Percentiles rank a stretch among this genome's conserved stretches.
These are phyloP conservation scores for Notiomystis cincta DNA, from an alignment of 2,113 vertebrate species.

Conservation along the genomic window DNA sequence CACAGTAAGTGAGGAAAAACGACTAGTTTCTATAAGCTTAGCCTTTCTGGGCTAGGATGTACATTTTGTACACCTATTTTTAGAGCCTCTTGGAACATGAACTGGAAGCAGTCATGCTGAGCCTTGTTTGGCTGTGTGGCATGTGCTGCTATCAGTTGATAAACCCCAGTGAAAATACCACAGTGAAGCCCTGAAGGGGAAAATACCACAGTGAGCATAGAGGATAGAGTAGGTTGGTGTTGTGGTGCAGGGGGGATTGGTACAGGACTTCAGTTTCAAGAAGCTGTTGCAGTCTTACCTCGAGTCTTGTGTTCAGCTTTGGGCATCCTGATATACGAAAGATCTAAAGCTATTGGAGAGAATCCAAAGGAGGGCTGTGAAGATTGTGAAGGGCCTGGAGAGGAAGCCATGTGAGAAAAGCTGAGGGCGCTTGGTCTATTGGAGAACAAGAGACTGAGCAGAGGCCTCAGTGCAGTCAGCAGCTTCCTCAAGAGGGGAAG, in stretches of 20 bases:
- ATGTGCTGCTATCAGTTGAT: background rate
- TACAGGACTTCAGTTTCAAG: background rate
- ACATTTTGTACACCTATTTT: background rate
- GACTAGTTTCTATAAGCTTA: background rate
- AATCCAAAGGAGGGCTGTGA: background rate
- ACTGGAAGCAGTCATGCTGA: background rate
- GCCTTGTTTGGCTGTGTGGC: background rate
- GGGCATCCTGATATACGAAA: background rate
- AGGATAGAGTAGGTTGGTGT: background rate
- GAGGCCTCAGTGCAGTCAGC: background rate
- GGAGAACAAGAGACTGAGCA: background rate
- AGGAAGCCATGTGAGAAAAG: background rate
- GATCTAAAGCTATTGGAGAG: background rate
- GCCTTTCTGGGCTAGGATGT: background rate
- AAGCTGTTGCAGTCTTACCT: background rate
- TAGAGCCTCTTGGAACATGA: background rate
- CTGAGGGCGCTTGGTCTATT: background rate
- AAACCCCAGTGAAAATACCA: background rate
- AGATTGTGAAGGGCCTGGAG: background rate
- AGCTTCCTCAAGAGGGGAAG: background rate
- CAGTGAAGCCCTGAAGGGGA: background rate
- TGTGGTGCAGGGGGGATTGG: accelerated
- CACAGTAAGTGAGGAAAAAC: background rate
- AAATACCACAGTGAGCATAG: background rate
- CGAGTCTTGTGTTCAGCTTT: background rate